A percentile compares a stretch with the other conserved stretches of the same genome.
Conservation (phyloP, 2,888 invertebrate species). For the Parapristionchus giblindavisi region DNA sequence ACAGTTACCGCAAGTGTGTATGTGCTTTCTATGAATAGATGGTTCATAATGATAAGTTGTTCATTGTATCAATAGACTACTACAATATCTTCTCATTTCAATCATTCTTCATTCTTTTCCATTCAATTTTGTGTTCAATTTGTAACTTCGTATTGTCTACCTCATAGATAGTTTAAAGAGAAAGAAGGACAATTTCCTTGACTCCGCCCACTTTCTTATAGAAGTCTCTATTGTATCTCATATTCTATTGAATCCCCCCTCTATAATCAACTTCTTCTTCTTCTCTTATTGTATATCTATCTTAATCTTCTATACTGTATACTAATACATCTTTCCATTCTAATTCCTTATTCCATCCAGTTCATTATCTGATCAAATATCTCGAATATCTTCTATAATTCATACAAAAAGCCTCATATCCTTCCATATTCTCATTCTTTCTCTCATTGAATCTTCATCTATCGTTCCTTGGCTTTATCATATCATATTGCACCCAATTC, state of each 20-base stretch:
- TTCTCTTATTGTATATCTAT: conserved; percentile 16
- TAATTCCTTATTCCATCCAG: neutral
- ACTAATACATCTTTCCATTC: neutral
- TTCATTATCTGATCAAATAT: neutral
- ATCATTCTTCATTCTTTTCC: neutral
- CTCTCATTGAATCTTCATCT: neutral
- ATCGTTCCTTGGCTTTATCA: neutral
- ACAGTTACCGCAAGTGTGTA: too few species aligned
- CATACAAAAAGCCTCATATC: too few species aligned
- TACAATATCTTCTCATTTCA: neutral
- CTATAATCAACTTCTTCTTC: neutral
- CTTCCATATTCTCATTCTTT: too few species aligned
- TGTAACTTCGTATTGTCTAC: neutral
- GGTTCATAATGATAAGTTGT: too few species aligned
- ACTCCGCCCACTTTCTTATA: conserved; percentile 12
- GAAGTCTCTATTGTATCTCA: neutral
- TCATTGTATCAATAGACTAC: neutral
- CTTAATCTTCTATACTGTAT: conserved; percentile 1
- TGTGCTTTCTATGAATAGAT: too few species aligned
- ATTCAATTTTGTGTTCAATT: neutral
- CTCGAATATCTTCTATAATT: too few species aligned
- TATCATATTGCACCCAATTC: neutral
- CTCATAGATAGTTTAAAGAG: neutral
- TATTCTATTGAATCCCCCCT: neutral
- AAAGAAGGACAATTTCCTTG: neutral